Conservation (phyloP, 2,888 invertebrate species). For the Portevinia maculata region DNA sequence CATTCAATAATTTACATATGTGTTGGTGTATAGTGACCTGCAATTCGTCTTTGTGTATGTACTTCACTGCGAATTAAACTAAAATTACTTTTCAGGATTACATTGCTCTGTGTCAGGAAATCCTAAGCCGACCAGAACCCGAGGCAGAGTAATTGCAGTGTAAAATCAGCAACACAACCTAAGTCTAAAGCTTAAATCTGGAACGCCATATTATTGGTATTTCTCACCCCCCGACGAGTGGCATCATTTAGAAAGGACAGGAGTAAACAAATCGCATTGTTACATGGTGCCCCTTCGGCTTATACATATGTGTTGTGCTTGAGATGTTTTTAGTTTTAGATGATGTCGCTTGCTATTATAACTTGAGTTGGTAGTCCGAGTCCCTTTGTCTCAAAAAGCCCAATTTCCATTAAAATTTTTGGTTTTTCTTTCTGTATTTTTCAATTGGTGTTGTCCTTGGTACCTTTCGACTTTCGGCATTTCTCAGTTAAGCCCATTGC, state of each 20-base stretch:
- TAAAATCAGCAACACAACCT: background rate
- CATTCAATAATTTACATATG: constrained; percentile 17
- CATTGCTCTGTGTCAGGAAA: constrained; percentile 82
- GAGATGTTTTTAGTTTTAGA: constrained; percentile 35
- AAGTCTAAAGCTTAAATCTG: constrained; percentile 23
- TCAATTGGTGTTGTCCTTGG: constrained; percentile 4
- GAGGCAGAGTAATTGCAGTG: constrained; percentile 77
- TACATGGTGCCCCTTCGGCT: background rate
- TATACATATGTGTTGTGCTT: constrained; percentile 33
- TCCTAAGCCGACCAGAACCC: constrained; percentile 82
- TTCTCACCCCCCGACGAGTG: constrained; percentile 9
- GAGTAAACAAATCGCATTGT: background rate
- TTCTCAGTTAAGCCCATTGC: constrained; percentile 7
- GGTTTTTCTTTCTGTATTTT: constrained; percentile 1
- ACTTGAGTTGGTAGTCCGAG: background rate
- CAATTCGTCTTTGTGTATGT: constrained; percentile 34
- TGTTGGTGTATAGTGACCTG: constrained; percentile 36
- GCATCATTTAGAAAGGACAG: constrained; percentile 1
- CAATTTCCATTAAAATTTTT: background rate
- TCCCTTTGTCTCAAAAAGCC: background rate
- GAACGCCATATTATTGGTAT: constrained; percentile 3
- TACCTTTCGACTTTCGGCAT: background rate
- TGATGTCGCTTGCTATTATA: constrained; percentile 9
- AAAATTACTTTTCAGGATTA: constrained; percentile 78
- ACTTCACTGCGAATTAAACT: constrained; percentile 38